Conservation (phyloP, 2,113 vertebrate species). For the Sisor rabdophorus region DNA sequence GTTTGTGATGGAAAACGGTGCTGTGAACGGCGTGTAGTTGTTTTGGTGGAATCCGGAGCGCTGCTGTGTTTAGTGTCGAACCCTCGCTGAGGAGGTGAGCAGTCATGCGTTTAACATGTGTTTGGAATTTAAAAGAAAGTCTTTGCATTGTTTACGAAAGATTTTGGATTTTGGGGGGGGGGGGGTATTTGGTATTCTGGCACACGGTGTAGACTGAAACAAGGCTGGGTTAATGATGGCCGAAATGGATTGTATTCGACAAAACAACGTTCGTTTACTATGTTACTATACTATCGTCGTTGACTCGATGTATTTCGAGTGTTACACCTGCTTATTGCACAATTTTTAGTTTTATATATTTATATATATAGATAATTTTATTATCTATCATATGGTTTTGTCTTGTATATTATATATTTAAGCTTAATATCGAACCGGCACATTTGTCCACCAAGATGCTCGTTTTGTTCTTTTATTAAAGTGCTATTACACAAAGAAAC, state of each 20-base stretch:
- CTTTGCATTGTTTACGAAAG: background rate
- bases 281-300: too few species aligned
- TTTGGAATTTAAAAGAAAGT: background rate
- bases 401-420: background rate
- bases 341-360: too few species aligned
- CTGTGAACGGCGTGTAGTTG: constrained; percentile 1
- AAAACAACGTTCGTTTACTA: background rate
- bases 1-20: background rate
- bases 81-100: constrained; percentile 36
- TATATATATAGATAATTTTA: too few species aligned
- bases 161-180: too few species aligned
- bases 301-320: too few species aligned
- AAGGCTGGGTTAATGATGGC: background rate
- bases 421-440: background rate
- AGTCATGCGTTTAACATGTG: background rate
- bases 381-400: too few species aligned
- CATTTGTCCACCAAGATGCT: constrained; percentile 1
- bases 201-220: background rate
- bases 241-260: background rate
- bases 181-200: background rate
- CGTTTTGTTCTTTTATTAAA: background rate
- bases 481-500: constrained; percentile 4
- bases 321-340: background rate
- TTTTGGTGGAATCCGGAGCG: background rate
- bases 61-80: too few species aligned